Percentiles rank a stretch among this genome's conserved stretches.
These are phyloP conservation scores for Oryctolagus cuniculus DNA, from an alignment of 2,113 vertebrate species.

Conservation along the genomic window DNA sequence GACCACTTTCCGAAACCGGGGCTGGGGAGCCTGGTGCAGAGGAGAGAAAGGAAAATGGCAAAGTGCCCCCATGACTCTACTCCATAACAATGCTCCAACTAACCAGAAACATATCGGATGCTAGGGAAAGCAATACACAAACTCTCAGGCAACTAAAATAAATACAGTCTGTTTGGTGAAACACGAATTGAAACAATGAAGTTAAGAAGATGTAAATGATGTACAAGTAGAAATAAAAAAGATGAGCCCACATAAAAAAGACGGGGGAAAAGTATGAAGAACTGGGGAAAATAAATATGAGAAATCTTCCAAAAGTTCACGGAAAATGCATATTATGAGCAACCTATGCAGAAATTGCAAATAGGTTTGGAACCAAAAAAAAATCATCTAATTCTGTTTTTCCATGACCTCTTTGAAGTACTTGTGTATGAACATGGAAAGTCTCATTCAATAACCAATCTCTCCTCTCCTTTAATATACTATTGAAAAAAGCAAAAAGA, in stretches of 20 bases:
- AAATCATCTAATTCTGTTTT: background rate
- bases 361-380: no score
- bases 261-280: background rate
- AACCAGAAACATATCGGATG: background rate
- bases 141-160: background rate
- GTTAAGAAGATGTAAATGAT: conserved; percentile 27
- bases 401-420: no score
- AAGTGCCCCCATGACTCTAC: background rate
- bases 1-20: background rate
- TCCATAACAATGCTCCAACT: background rate
- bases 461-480: background rate
- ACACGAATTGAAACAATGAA: conserved; percentile 8
- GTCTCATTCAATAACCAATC: background rate
- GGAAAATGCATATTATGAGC: no score
- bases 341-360: no score
- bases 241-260: background rate
- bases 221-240: conserved; percentile 21
- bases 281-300: conserved; percentile 5
- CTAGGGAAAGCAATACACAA: background rate
- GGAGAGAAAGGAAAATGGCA: no score
- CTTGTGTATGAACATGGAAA: background rate
- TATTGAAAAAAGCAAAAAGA: conserved; percentile 4
- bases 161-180: conserved; percentile 24
- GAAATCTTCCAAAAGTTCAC: no score
- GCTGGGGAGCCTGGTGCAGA: background rate